Conservation (phyloP, 1,140 invertebrate species). For the Temnothorax longispinosus region DNA sequence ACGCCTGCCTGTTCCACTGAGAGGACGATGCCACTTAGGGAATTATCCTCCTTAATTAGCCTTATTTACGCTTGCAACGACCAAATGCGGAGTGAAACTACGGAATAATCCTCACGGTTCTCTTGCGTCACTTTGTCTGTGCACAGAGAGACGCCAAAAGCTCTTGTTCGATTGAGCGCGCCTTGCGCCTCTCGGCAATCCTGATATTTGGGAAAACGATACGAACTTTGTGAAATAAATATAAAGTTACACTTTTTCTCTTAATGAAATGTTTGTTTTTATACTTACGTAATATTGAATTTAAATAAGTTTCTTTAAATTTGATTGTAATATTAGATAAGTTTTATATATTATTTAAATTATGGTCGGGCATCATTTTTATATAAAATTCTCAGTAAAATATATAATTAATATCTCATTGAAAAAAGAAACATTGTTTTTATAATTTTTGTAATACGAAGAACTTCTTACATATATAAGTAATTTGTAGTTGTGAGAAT, state of each 20-base stretch:
- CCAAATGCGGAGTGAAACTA: not conserved
- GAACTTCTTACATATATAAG: not conserved
- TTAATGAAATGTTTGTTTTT: not conserved
- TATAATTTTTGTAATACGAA: not conserved
- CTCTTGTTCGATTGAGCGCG: not conserved
- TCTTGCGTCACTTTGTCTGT: constrained; percentile 12
- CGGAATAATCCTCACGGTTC: constrained; percentile 39
- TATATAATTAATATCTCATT: not conserved
- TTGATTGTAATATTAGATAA: not conserved
- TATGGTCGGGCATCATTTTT: not conserved
- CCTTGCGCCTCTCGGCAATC: not conserved
- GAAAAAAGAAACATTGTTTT: not conserved
- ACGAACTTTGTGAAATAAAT: not conserved
- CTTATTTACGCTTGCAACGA: constrained; percentile 35
- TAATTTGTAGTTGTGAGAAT: not conserved
- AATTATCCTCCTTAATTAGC: constrained; percentile 57
- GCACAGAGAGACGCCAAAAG: not conserved
- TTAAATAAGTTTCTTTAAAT: not conserved
- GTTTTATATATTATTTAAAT: not conserved
- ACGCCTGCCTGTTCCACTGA: constrained; percentile 39
- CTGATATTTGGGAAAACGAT: not conserved
- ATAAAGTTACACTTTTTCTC: not conserved
- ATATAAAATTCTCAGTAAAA: not conserved
- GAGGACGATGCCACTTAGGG: constrained; percentile 23
- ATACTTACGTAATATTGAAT: not conserved